phyloP scores from a whole-genome alignment of 2,888 invertebrate species.

The Thereva nobilitata region DNA sequence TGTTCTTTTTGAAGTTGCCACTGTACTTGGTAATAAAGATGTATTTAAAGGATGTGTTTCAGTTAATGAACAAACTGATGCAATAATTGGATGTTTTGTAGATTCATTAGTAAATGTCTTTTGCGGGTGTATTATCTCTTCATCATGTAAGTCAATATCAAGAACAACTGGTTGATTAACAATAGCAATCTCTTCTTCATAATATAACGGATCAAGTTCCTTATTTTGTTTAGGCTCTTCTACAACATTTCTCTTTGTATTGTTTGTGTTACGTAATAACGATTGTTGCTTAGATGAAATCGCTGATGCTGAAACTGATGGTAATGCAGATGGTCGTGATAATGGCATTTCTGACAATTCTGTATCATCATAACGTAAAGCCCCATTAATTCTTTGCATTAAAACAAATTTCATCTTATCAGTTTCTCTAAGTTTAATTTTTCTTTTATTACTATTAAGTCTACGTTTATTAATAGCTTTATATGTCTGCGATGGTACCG shows the following conservation, averaged over 20 bases:
- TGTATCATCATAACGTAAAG: background rate
- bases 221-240: no score
- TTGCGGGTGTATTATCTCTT: background rate
- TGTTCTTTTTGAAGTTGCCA: background rate
- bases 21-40: background rate
- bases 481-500: constrained; percentile 1
- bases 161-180: no score
- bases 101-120: background rate
- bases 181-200: no score
- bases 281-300: no score
- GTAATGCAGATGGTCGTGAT: background rate
- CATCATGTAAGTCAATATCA: no score
- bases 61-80: constrained; percentile 36
- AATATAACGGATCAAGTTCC: no score
- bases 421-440: constrained; percentile 1
- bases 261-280: no score
- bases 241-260: no score
- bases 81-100: constrained; percentile 22
- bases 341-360: background rate
- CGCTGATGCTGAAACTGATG: no score
- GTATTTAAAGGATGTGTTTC: background rate
- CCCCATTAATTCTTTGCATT: background rate
- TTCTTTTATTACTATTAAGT: background rate
- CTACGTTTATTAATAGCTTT: background rate
- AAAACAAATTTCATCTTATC: constrained; percentile 2